Conservation (phyloP, 2,797 vertebrate species). For the Enteromius mattozi region DNA sequence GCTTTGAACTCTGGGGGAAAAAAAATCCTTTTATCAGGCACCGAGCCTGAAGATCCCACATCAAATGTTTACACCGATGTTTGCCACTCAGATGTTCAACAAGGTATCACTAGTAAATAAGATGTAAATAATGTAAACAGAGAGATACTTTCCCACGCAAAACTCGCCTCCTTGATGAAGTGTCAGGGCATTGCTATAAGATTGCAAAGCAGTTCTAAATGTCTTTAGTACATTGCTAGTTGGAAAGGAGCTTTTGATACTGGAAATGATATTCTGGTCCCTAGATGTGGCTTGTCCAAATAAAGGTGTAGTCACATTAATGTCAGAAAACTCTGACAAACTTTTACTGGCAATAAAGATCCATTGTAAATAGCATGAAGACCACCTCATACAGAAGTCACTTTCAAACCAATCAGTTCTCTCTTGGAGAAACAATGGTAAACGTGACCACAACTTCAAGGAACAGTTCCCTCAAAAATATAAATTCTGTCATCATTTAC, state of each 20-base stretch:
- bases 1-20: conserved; percentile 4
- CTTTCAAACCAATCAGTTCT: background rate
- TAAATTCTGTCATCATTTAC: background rate
- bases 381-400: background rate
- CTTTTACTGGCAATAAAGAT: background rate
- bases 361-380: background rate
- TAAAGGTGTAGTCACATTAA: background rate
- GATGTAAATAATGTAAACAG: background rate
- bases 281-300: background rate
- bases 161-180: background rate
- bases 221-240: background rate
- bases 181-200: background rate
- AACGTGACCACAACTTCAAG: background rate
- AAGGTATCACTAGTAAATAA: background rate
- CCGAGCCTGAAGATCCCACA: background rate
- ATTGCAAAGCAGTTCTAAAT: background rate
- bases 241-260: background rate
- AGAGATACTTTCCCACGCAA: background rate
- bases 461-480: background rate
- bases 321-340: background rate
- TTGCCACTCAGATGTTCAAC: background rate
- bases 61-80: background rate
- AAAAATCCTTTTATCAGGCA: conserved; percentile 3
- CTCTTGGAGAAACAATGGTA: background rate
- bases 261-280: background rate